Conservation (phyloP, 2,797 vertebrate species). For the Acestrorhynchus altus region DNA sequence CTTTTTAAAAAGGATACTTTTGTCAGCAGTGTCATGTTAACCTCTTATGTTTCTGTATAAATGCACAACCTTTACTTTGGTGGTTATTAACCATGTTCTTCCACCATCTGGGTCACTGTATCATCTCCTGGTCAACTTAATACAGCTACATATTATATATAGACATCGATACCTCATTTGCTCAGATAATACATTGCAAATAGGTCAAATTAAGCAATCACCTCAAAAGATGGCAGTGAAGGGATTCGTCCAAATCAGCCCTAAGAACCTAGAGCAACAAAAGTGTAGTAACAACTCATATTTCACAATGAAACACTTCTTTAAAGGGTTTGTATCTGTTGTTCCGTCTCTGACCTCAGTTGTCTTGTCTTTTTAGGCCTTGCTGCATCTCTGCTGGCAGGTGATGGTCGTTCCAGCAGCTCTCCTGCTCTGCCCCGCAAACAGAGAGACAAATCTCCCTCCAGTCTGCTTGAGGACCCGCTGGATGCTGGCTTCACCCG, state of each 20-base stretch:
- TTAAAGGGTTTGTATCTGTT: neutral
- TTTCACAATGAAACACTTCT: too few relatives aligned
- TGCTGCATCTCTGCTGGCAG: conserved; percentile 71
- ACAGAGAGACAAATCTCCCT: conserved; percentile 95
- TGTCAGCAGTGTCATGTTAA: too few relatives aligned
- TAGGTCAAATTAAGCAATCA: too few relatives aligned
- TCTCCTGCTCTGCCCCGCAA: conserved; percentile 96
- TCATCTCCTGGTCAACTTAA: neutral
- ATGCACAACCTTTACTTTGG: neutral
- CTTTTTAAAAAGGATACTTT: too few relatives aligned
- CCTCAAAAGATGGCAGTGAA: too few relatives aligned
- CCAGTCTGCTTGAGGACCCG: conserved; percentile 88
- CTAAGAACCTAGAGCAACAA: too few relatives aligned
- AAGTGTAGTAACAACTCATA: too few relatives aligned
- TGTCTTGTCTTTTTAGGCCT: conserved; percentile 67
- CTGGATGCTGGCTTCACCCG: conserved; percentile 93
- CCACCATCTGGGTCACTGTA: neutral
- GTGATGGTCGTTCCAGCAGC: conserved; percentile 75
- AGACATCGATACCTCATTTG: too few relatives aligned
- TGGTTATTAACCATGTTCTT: too few relatives aligned
- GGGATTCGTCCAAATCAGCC: too few relatives aligned
- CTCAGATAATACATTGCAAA: too few relatives aligned
- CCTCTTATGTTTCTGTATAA: neutral
- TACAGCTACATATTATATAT: too few relatives aligned
- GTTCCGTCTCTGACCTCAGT: conserved; percentile 18